phyloP scores from a whole-genome alignment of 2,113 vertebrate species.

The Mesoclemmys tuberculata region DNA sequence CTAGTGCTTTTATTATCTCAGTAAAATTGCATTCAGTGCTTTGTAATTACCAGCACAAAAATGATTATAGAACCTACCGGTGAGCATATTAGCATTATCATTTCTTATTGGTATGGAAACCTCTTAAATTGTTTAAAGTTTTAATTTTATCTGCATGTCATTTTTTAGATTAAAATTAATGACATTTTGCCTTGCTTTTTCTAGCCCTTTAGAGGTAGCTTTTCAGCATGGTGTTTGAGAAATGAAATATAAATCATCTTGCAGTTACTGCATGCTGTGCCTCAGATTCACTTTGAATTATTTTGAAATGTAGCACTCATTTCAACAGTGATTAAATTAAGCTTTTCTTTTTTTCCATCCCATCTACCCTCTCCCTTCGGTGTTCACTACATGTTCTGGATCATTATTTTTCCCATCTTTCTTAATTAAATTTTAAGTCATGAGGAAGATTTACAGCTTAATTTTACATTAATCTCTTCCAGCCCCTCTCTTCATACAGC shows the following conservation, averaged over 20 bases:
- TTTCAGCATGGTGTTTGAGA: background rate
- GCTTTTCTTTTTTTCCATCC: background rate
- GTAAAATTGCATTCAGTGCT: background rate
- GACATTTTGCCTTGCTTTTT: background rate
- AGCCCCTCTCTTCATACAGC: background rate
- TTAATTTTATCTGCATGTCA: background rate
- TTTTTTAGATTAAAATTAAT: background rate
- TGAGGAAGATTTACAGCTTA: slow-evolving; percentile 7
- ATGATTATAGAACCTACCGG: background rate
- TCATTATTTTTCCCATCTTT: background rate
- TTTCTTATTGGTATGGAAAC: background rate
- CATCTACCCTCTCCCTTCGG: background rate
- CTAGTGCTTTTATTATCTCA: background rate
- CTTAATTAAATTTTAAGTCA: background rate
- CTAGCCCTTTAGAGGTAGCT: background rate
- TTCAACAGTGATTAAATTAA: background rate
- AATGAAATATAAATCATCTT: background rate
- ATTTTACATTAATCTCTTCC: background rate
- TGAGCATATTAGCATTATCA: background rate
- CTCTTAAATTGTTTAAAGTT: background rate
- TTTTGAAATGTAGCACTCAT: background rate
- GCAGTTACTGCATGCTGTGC: background rate
- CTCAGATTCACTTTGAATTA: background rate
- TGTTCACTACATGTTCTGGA: background rate
- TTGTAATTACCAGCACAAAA: background rate